Evolutionary conservation across 2,888 invertebrate genomes (phyloP).

Genomic region (Ennomos erosarius): DNA sequence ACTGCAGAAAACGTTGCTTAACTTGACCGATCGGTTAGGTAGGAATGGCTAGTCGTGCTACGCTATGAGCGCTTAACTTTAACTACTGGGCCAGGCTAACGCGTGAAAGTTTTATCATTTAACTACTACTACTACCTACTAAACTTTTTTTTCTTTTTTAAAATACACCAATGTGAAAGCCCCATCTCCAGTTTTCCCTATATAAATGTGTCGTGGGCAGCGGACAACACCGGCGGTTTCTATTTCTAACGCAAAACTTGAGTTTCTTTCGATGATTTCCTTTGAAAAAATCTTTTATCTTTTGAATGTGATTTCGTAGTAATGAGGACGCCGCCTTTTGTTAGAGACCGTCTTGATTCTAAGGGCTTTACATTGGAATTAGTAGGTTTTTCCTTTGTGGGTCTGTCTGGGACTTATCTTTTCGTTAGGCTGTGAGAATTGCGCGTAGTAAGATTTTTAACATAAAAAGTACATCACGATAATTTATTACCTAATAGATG

Average conservation of each 20-base stretch:
- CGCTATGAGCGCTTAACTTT: too few relatives aligned
- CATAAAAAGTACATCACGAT: too few relatives aligned
- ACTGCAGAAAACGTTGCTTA: too few relatives aligned
- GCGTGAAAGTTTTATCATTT: too few relatives aligned
- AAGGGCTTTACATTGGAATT: slow-evolving; percentile 38
- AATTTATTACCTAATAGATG: too few relatives aligned
- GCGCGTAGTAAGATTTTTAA: too few relatives aligned
- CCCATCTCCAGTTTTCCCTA: slow-evolving; percentile 16
- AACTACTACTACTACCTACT: too few relatives aligned
- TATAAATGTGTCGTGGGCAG: slow-evolving; percentile 47
- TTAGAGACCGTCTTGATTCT: slow-evolving; percentile 32
- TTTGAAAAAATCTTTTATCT: slow-evolving; percentile 61
- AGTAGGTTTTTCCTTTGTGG: slow-evolving; percentile 31
- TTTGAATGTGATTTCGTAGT: slow-evolving; percentile 58
- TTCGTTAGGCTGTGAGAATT: slow-evolving; percentile 6
- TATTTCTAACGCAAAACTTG: slow-evolving; percentile 44
- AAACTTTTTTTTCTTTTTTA: too few relatives aligned
- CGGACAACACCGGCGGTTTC: slow-evolving; percentile 56
- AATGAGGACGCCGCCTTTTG: slow-evolving; percentile 51
- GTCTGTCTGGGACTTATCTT: slow-evolving; percentile 8
- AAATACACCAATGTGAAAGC: slow-evolving; percentile 23
- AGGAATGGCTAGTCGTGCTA: too few relatives aligned
- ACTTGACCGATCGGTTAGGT: too few relatives aligned
- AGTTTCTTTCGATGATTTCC: slow-evolving; percentile 53
- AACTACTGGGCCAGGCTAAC: too few relatives aligned